Evolutionary conservation across 2,888 invertebrate species (phyloP), one percentile per base, ranked within the genome.

Genomic region (Limnephilus lunatus): DNA sequence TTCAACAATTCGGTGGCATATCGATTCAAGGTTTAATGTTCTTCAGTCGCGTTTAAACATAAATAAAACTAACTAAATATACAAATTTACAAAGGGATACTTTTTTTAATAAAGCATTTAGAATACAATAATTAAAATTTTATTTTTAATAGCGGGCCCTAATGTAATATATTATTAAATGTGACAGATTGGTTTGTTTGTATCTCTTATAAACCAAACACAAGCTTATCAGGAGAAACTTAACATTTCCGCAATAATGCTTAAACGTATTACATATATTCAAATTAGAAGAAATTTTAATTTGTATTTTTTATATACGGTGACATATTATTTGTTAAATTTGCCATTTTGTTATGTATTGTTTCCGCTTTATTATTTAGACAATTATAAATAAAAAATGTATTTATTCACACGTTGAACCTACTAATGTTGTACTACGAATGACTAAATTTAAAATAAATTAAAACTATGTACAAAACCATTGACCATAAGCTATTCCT

Each of bases 1-100:
- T 30, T 92, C 89, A 92, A 93, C 92, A 93, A 91, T 48, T 91
- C 92, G 93, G 92, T 93, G 92, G 93, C 90, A 91, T 89, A 48
- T 90, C 80, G 83, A 91, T 53, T 92, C 89, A 92, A 91, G 92
- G 92, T 91, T 92, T 44, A 83, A 85, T 90, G 30, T 90, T 90
- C 83, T 87, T 92, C 92, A 92, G 90, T 90, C 89, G 80, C 87
- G 31, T 85, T 91, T 85, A 83, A 44, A 83, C 30, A 82, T 91
- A 91, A 89, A 89, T 89, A 89, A 89, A 19, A n/a, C 25, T 81
- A 89, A 19, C 11, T 25, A 80, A 48, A 86, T 44, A 15, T 48
- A 91, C 90, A 48, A 83, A 35, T 80, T 68, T 85, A 68, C 68
- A 35, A 25, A 87, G 81, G 82, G 44, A 85, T 25, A 85, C 85